Evolutionary conservation across 1,140 invertebrate genomes (phyloP).

Genomic region (Schlechtendalia chinensis): DNA sequence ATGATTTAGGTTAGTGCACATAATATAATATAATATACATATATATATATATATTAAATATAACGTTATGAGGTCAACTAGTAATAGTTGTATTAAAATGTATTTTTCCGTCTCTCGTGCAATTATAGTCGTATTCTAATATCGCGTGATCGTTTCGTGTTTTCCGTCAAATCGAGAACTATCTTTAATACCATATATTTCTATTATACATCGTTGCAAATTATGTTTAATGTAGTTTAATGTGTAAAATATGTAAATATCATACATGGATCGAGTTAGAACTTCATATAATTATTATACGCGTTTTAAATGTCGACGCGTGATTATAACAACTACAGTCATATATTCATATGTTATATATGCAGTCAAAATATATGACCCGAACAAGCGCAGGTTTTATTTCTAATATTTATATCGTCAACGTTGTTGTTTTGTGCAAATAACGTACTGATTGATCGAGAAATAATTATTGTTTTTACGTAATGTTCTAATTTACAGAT

Average conservation of each 20-base stretch:
- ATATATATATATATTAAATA: too few species aligned
- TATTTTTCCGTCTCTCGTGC: slow-evolving; percentile 1
- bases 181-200: background rate
- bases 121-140: background rate
- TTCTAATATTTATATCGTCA: too few species aligned
- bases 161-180: slow-evolving; percentile 9
- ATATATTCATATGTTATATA: too few species aligned
- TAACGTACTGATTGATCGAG: too few species aligned
- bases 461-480: too few species aligned
- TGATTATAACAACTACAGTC: background rate
- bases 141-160: slow-evolving; percentile 3
- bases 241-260: background rate
- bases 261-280: background rate
- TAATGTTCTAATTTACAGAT: too few species aligned
- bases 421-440: too few species aligned
- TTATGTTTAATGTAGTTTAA: background rate
- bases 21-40: background rate
- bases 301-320: background rate
- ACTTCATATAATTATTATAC: background rate
- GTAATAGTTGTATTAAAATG: background rate
- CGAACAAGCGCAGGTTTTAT: too few species aligned
- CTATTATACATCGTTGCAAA: background rate
- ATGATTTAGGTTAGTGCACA: slow-evolving; percentile 1
- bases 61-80: slow-evolving; percentile 30
- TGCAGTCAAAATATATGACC: too few species aligned